Evolutionary conservation across 2,888 invertebrate species (phyloP).

Genomic region (Selenia dentaria): DNA sequence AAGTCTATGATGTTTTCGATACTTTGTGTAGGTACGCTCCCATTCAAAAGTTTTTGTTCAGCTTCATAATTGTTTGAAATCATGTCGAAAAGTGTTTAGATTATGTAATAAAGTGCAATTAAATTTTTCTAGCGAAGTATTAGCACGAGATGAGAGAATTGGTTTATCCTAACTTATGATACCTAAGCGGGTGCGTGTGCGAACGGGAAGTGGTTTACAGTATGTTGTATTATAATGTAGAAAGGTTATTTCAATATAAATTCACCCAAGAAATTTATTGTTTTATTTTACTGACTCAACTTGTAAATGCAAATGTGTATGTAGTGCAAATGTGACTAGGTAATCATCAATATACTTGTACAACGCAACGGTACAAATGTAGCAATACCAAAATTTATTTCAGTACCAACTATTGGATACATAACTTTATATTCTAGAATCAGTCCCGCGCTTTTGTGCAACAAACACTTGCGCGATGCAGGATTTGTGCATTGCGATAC

Average conservation of each 20-base stretch:
- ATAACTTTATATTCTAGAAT: too few relatives aligned
- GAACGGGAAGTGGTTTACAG: conserved; percentile 58
- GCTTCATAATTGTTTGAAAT: conserved; percentile 27
- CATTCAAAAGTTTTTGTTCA: conserved; percentile 6
- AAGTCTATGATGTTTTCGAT: too few relatives aligned
- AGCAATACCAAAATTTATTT: too few relatives aligned
- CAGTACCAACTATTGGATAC: too few relatives aligned
- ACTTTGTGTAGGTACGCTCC: too few relatives aligned
- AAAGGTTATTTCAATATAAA: conserved; percentile 81
- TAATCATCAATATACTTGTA: too few relatives aligned
- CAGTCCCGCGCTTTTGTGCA: too few relatives aligned
- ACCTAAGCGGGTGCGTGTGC: conserved; percentile 33
- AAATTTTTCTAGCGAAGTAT: conserved; percentile 41
- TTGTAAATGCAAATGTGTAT: too few relatives aligned
- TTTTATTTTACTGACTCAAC: conserved; percentile 51
- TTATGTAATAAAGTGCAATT: conserved; percentile 61
- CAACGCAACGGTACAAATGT: too few relatives aligned
- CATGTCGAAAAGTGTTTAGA: conserved; percentile 28
- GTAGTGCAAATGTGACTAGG: too few relatives aligned
- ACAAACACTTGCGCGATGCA: too few relatives aligned
- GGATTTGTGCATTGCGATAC: too few relatives aligned
- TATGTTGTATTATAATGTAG: conserved; percentile 80
- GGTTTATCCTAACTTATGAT: conserved; percentile 36
- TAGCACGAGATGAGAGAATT: conserved; percentile 47
- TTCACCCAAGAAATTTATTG: conserved; percentile 64